Evolutionary conservation across 2,888 invertebrate genomes (phyloP), one percentile per base, ranked within the genome.

Genomic region (Phaedon cochleariae): DNA sequence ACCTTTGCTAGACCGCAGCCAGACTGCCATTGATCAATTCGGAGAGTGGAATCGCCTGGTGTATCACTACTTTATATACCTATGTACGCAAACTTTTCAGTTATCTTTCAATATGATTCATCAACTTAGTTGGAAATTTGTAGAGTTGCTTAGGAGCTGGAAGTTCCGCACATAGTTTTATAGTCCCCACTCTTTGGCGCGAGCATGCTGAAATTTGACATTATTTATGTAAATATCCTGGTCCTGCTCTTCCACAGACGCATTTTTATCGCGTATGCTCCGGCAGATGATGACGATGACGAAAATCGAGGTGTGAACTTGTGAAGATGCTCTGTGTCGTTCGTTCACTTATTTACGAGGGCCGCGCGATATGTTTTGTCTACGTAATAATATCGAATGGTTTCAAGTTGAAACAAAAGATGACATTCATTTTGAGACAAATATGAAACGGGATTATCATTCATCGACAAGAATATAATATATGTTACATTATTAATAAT

Each of bases 21-120:
- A 67, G 67, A 70, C 64, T 67, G 67, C 67, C 70, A 70, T 70
- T 67, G 70, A 70, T 70, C 54, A 64, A 52, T 60, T 64, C 64
- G 64, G 59, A 60, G 41, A 31, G 26, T 53, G 45, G 22, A 53
- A 18, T 45, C 22, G 45, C 41, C 12, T 21, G n/a, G 12, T 59
- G 31, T 59, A 59, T 34, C 37, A 54, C 12, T 15, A 37, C 34
- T 9, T 9, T 54, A 15, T 21, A 31, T 22, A 18, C 20, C 37
- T 34, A 22, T 26, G 31, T 41, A 41, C 17, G 29, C 22, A 22
- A 17, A 57, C 54, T 54, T 54, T 54, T 54, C 54, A 57, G 20
- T 20, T 57, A 57, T 57, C 57, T 57, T 26, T 5, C 17, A 57
- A 45, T 45, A 45, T 57, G 57, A 57, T 45, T 57, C 57, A 57